These are phyloP conservation scores for Adelognathus sp. DNA, from an alignment of 2,888 invertebrate species.

Conservation along the genomic window DNA sequence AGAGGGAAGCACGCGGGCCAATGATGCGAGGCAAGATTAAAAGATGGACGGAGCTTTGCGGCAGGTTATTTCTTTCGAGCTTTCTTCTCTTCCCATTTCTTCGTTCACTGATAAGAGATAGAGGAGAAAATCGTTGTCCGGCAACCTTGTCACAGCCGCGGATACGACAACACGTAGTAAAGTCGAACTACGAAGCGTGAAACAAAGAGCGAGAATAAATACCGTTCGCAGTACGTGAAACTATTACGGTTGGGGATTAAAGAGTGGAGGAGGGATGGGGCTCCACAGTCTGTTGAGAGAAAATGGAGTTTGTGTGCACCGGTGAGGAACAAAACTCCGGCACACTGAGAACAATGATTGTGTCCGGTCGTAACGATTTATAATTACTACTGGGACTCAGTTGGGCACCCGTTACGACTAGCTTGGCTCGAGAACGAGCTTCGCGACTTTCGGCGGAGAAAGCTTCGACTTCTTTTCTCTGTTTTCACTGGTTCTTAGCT, in stretches of 20 bases:
- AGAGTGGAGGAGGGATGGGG: not conserved
- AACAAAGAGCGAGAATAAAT: not conserved
- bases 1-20: not conserved
- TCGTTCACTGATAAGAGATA: not conserved
- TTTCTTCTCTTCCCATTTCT: slow-evolving; percentile 4
- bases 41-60: not conserved
- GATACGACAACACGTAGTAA: not conserved
- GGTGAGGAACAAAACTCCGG: not conserved
- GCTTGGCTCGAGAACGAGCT: not conserved
- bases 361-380: slow-evolving; percentile 52
- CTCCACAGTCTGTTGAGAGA: not conserved
- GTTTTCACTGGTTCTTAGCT: not conserved
- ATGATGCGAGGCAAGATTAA: not conserved
- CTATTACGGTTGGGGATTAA: slow-evolving; percentile 29
- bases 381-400: slow-evolving; percentile 51
- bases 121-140: not conserved
- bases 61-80: not conserved
- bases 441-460: not conserved
- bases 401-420: not conserved
- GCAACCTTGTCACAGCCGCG: not conserved
- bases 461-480: not conserved
- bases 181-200: not conserved
- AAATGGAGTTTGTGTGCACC: not conserved
- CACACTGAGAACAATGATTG: slow-evolving; percentile 17
- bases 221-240: not conserved